phyloP scores from a whole-genome alignment of 2,888 invertebrate genomes.

The Ophioninae sp. region DNA sequence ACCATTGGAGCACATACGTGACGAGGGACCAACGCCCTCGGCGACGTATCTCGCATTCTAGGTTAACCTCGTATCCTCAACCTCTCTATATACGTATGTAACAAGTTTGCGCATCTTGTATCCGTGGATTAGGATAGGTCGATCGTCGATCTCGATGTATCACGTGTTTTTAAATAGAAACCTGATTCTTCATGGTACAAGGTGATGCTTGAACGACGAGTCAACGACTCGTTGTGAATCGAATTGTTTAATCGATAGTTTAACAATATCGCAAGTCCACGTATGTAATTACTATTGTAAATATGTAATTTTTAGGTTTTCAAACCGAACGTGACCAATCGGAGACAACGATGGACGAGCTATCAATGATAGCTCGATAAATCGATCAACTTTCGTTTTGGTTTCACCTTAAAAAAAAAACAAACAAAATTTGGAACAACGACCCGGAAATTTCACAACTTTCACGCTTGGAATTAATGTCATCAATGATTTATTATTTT shows the following conservation, averaged over 20 bases:
- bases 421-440: neutral
- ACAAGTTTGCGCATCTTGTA: slow-evolving; percentile 31
- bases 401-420: neutral
- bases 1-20: slow-evolving; percentile 26
- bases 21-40: slow-evolving; percentile 67
- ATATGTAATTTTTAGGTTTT: slow-evolving; percentile 25
- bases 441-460: neutral
- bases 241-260: neutral
- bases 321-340: neutral
- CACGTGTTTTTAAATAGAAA: slow-evolving; percentile 59
- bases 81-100: slow-evolving; percentile 34
- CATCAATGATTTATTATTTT: no score
- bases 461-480: neutral
- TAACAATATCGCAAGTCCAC: neutral
- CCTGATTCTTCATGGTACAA: slow-evolving; percentile 47
- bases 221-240: neutral
- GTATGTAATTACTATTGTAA: neutral
- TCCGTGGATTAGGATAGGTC: slow-evolving; percentile 52
- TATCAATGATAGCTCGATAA: neutral
- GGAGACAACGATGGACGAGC: neutral
- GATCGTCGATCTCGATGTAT: slow-evolving; percentile 51
- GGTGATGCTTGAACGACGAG: slow-evolving; percentile 12
- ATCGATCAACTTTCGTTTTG: neutral
- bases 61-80: slow-evolving; percentile 65
- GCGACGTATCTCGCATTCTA: slow-evolving; percentile 73